phyloP scores from a whole-genome alignment of 2,888 invertebrate genomes.

The Athalia cordata region DNA sequence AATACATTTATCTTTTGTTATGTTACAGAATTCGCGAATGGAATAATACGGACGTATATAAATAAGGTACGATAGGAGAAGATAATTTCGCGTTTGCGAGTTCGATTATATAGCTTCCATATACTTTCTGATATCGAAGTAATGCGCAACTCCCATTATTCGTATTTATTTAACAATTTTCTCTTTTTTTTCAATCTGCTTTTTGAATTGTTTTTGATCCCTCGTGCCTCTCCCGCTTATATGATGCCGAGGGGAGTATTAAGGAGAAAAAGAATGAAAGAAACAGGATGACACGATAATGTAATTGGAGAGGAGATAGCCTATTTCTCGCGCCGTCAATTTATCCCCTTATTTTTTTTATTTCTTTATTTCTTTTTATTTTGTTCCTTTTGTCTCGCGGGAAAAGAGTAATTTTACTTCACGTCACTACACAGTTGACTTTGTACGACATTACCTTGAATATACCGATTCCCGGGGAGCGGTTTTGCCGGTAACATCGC shows the following conservation, averaged over 20 bases:
- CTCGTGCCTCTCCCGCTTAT: background rate
- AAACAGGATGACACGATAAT: conserved; percentile 22
- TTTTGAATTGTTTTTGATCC: conserved; percentile 10
- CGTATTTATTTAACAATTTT: background rate
- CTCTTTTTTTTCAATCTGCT: background rate
- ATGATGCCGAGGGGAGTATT: conserved; percentile 1
- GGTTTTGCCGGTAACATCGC: too few species aligned
- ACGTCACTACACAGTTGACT: background rate
- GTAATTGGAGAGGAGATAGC: conserved; percentile 30
- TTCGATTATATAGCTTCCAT: too few species aligned
- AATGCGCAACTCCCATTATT: background rate
- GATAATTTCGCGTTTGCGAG: background rate
- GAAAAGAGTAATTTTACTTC: conserved; percentile 25
- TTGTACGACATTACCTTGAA: background rate
- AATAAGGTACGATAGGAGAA: background rate
- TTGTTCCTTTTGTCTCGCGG: background rate
- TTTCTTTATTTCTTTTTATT: background rate
- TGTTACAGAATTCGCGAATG: too few species aligned
- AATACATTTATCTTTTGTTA: too few species aligned
- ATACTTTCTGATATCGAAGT: background rate
- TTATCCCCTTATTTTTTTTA: background rate
- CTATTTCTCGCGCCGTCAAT: conserved; percentile 27
- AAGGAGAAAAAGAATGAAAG: background rate
- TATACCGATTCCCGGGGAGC: background rate
- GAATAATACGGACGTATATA: too few species aligned